Conservation (phyloP, 2,797 vertebrate species). For the Neomorphus geoffroyi region DNA sequence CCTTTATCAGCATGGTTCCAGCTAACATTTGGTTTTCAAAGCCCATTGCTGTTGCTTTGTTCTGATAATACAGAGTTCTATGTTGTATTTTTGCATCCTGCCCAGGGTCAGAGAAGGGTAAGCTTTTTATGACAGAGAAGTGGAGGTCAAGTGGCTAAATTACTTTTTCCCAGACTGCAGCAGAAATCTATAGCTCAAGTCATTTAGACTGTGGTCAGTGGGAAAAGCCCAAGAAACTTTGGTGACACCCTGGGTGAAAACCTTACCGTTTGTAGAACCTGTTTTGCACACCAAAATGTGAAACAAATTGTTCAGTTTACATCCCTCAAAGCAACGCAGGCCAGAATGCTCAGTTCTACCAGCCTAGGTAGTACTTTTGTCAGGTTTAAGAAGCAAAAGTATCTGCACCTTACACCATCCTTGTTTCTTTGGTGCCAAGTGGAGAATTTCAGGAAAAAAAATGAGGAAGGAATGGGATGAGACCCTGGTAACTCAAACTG, state of each 20-base stretch:
- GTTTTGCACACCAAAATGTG: not conserved
- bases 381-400: not conserved
- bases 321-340: not conserved
- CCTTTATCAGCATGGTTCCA: not conserved
- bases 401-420: not conserved
- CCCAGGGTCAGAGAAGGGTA: not conserved
- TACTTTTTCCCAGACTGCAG: not conserved
- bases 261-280: accelerated
- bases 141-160: not conserved
- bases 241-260: not conserved
- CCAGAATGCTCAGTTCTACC: too few species aligned
- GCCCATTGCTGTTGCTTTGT: not conserved
- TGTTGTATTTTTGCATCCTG: not conserved
- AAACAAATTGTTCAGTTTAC: not conserved
- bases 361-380: not conserved
- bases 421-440: not conserved
- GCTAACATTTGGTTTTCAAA: not conserved
- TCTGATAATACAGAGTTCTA: not conserved
- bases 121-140: not conserved
- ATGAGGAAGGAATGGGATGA: not conserved
- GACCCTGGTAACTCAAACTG: not conserved
- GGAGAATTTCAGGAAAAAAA: not conserved
- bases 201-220: not conserved
- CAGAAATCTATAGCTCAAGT: not conserved
- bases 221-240: not conserved